Percentiles rank a stretch among this genome's conserved stretches.
Evolutionary conservation across 64 coral and sea anemone species (phyloP).

Genomic region (Astreopora myriophthalma): DNA sequence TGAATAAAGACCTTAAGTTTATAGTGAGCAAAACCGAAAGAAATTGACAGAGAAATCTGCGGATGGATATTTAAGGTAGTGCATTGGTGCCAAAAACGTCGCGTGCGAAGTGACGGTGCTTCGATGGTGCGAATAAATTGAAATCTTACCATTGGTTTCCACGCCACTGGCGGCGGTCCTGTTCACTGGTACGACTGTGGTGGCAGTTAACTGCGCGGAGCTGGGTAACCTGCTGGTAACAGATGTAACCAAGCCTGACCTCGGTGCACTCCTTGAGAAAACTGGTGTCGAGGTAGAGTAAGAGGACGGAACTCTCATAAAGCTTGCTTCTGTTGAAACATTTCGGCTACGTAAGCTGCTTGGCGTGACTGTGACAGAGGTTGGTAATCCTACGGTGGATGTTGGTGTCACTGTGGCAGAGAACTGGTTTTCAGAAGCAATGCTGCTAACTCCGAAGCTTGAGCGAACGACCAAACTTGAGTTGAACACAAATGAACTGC

Average conservation of each 20-base stretch:
- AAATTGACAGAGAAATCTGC: background rate
- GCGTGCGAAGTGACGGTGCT: background rate
- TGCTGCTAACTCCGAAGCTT: background rate
- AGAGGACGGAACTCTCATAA: background rate
- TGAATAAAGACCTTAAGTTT: background rate
- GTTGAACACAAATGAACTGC: background rate
- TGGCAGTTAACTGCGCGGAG: background rate
- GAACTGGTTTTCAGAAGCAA: background rate
- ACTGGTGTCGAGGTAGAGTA: background rate
- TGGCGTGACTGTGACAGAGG: background rate
- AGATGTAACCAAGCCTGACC: background rate
- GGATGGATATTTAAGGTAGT: background rate
- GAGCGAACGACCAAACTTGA: background rate
- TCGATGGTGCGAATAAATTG: background rate
- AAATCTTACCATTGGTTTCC: constrained; percentile 11
- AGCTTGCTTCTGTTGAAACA: background rate
- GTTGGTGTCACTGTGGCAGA: background rate
- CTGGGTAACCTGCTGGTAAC: background rate
- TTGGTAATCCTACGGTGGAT: background rate
- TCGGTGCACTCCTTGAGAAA: background rate
- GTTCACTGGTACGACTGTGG: constrained; percentile 13
- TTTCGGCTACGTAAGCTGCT: background rate
- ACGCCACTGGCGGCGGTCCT: background rate
- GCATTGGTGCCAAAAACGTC: background rate
- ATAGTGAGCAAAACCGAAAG: background rate